Percentiles rank a stretch among this genome's conserved stretches.
These are phyloP conservation scores for Anaspis maculata DNA, from an alignment of 2,888 invertebrate species.

Conservation along the genomic window DNA sequence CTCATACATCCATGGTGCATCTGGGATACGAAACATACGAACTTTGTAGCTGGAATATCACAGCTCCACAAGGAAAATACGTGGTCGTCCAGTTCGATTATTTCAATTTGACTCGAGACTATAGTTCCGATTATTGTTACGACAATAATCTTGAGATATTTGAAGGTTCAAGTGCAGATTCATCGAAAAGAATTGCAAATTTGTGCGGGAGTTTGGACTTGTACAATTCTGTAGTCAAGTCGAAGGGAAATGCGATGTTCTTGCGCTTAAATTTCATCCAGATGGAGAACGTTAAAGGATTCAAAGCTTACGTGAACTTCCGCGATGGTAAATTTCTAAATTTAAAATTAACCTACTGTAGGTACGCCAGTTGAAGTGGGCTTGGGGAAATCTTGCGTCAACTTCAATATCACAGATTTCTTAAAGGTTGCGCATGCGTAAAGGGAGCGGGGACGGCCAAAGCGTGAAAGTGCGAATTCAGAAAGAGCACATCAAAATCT, in stretches of 20 bases:
- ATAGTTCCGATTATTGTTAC: slow-evolving; percentile 4
- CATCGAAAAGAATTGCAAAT: slow-evolving; percentile 44
- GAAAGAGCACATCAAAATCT: too few species aligned
- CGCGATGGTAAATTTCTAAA: slow-evolving; percentile 38
- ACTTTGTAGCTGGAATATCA: slow-evolving; percentile 73
- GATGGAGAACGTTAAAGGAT: slow-evolving; percentile 42
- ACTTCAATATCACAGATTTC: too few species aligned
- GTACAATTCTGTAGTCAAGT: slow-evolving; percentile 44
- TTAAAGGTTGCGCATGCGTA: too few species aligned
- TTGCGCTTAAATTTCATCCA: slow-evolving; percentile 38
- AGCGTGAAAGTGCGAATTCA: too few species aligned
- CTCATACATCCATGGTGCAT: too few species aligned
- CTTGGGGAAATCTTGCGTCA: too few species aligned
- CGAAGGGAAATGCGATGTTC: slow-evolving; percentile 20
- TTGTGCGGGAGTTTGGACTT: slow-evolving; percentile 60
- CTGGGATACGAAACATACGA: too few species aligned
- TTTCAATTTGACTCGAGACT: slow-evolving; percentile 6
- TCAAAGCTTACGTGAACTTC: slow-evolving; percentile 54
- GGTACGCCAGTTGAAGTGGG: too few species aligned
- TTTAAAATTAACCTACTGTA: slow-evolving; percentile 3
- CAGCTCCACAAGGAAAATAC: slow-evolving; percentile 57
- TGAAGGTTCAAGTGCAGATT: slow-evolving; percentile 39
- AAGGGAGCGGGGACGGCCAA: too few species aligned
- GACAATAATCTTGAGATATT: slow-evolving; percentile 49
- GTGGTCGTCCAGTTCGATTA: slow-evolving; percentile 44